Evolutionary conservation across 2,797 vertebrate genomes (phyloP).

Genomic region (Peromyscus nudipes): DNA sequence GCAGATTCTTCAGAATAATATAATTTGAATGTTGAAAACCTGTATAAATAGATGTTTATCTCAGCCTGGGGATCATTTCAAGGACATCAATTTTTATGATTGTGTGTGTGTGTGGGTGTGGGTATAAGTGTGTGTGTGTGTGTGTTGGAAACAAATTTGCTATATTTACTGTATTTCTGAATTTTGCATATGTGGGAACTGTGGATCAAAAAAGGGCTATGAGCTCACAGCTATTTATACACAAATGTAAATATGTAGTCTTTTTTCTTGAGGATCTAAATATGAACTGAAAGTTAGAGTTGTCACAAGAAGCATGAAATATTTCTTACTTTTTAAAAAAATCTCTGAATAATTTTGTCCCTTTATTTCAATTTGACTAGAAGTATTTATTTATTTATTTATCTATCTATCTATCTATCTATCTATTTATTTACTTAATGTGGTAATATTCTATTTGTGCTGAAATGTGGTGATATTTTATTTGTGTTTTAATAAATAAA

Average conservation of each 20-base stretch:
- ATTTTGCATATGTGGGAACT: not conserved
- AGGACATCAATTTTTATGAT: not conserved
- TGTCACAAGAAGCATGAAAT: not conserved
- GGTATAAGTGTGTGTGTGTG: no score
- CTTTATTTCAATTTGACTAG: not conserved
- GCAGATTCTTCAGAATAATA: not conserved
- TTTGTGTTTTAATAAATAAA: no score
- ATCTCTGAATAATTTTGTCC: not conserved
- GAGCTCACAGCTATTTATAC: accelerated
- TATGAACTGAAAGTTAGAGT: not conserved
- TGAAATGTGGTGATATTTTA: no score
- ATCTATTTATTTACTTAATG: no score
- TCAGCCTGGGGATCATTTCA: not conserved
- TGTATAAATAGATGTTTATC: not conserved
- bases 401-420: no score
- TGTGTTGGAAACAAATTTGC: not conserved
- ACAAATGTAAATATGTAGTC: not conserved
- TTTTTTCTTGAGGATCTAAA: not conserved
- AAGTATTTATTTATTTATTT: not conserved
- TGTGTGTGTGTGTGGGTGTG: no score
- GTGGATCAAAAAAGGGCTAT: not conserved
- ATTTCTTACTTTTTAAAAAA: not conserved
- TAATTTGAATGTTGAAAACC: not conserved
- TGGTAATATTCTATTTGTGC: no score
- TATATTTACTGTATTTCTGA: not conserved